A percentile compares a stretch with the other conserved stretches of the same genome.
These are phyloP conservation scores for Ceratitis capitata DNA, from an alignment of 1,140 invertebrate species.

Conservation along the genomic window DNA sequence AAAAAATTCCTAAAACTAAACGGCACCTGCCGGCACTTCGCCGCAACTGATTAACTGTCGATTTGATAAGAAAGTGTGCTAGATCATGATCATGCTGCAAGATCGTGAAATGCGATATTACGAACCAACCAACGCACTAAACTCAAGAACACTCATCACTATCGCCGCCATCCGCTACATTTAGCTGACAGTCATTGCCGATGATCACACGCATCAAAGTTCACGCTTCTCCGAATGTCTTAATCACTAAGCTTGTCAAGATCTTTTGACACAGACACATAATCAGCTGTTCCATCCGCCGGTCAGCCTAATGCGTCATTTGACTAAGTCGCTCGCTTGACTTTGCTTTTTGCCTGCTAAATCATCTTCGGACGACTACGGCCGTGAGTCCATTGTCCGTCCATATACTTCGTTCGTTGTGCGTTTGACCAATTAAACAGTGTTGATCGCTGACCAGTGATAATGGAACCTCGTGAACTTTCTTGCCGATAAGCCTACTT, in stretches of 20 bases:
- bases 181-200: neutral
- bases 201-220: neutral
- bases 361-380: neutral
- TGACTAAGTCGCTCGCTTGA: neutral
- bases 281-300: neutral
- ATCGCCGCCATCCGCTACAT: neutral
- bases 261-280: neutral
- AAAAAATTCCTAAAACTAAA: neutral
- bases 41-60: neutral
- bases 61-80: neutral
- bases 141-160: neutral
- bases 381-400: neutral
- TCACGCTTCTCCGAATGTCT: neutral
- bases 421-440: slow-evolving; percentile 9
- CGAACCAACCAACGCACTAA: neutral
- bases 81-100: slow-evolving; percentile 10
- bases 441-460: neutral
- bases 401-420: neutral
- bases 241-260: slow-evolving; percentile 10
- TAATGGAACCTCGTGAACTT: slow-evolving; percentile 15
- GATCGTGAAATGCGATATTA: slow-evolving; percentile 21
- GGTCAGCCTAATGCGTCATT: neutral
- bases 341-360: too few relatives aligned
- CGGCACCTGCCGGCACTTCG: neutral
- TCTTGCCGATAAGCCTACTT: neutral